These are phyloP conservation scores for Cavia porcellus DNA, from an alignment of 2,113 vertebrate species.

Conservation along the genomic window DNA sequence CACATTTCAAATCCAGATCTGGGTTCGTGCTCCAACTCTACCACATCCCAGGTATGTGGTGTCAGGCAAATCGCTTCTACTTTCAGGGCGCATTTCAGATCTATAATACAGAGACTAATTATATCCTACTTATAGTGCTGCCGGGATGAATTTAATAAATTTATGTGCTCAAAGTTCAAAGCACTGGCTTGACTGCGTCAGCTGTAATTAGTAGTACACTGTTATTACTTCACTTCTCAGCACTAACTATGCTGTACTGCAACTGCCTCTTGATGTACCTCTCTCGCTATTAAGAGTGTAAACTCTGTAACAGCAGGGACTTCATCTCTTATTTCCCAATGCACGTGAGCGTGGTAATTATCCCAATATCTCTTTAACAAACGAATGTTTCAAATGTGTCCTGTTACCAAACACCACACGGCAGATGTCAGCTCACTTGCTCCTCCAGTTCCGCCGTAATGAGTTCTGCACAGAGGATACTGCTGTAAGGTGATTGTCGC, in stretches of 20 bases:
- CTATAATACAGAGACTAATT: neutral
- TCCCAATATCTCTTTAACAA: neutral
- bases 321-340: neutral
- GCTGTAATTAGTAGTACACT: neutral
- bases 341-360: neutral
- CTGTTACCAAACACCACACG: neutral
- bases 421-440: neutral
- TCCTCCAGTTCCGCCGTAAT: neutral
- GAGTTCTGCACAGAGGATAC: neutral
- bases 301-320: neutral
- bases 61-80: conserved; percentile 1
- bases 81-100: neutral
- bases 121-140: neutral
- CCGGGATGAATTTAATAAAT: neutral
- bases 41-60: neutral
- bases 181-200: neutral
- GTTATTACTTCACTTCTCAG: neutral
- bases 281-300: neutral
- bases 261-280: neutral
- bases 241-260: neutral
- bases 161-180: neutral
- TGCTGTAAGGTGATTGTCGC: neutral
- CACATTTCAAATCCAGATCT: neutral
- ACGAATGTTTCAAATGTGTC: neutral
- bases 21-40: neutral